Evolutionary conservation across 1,140 invertebrate species (phyloP).

Genomic region (Achatina immaculata): DNA sequence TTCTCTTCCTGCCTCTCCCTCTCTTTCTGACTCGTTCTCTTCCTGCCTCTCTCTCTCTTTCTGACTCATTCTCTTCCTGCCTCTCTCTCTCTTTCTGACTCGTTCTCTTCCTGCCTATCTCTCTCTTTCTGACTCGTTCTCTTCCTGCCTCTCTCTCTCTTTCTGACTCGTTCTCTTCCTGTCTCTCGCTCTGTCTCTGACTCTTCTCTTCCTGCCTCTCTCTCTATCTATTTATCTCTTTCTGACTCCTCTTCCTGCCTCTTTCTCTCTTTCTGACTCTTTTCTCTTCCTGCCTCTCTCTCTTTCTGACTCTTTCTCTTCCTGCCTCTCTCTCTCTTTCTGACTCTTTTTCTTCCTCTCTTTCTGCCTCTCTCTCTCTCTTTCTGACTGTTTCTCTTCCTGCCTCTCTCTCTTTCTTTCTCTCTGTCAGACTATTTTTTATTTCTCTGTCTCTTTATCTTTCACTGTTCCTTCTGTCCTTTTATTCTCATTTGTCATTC

Average conservation of each 20-base stretch:
- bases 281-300: not conserved
- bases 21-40: slow-evolving; percentile 20
- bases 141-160: not conserved
- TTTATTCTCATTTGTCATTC: not conserved
- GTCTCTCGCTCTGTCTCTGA: not conserved
- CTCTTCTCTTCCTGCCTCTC: not conserved
- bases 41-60: not conserved
- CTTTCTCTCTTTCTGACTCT: not conserved
- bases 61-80: too few relatives aligned
- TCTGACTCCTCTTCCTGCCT: not conserved
- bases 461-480: not conserved
- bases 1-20: not conserved
- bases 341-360: not conserved
- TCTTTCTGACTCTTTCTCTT: not conserved
- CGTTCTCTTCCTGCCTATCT: not conserved
- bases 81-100: not conserved
- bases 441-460: not conserved
- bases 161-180: not conserved
- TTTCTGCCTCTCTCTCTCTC: not conserved
- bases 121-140: not conserved
- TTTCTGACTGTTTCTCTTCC: slow-evolving; percentile 17
- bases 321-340: slow-evolving; percentile 1
- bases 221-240: not conserved
- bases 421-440: too few relatives aligned
- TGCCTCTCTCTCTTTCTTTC: not conserved